phyloP scores from a whole-genome alignment of 2,888 invertebrate species.

The Liopterus haemorrhoidalis region DNA sequence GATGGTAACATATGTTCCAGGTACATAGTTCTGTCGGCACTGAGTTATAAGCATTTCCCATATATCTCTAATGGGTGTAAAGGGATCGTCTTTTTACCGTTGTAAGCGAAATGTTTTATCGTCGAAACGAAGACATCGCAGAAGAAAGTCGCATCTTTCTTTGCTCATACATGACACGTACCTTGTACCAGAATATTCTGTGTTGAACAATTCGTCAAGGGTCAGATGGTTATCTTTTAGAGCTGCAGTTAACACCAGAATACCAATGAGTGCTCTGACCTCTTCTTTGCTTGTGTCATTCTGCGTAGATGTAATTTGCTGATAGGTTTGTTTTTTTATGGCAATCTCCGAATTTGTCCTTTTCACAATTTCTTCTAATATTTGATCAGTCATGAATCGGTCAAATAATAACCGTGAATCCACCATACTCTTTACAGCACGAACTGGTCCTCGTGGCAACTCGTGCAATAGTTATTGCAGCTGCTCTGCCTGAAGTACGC shows the following conservation, averaged over 20 bases:
- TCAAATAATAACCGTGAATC: constrained; percentile 17
- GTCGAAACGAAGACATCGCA: constrained; percentile 31
- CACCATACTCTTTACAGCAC: constrained; percentile 16
- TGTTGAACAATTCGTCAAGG: too few relatives aligned
- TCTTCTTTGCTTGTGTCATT: too few relatives aligned
- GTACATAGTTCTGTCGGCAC: constrained; percentile 28
- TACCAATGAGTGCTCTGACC: too few relatives aligned
- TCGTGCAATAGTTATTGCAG: constrained; percentile 22
- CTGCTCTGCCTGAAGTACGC: constrained; percentile 7
- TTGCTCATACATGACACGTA: constrained; percentile 30
- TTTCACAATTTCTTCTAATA: constrained; percentile 15
- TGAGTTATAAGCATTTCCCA: constrained; percentile 28
- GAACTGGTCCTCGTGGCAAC: constrained; percentile 21
- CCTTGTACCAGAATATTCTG: too few relatives aligned
- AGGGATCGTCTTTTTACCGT: constrained; percentile 28
- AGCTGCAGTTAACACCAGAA: constrained; percentile 17
- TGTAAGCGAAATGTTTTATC: constrained; percentile 28
- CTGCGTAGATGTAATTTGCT: constrained; percentile 12
- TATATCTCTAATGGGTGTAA: constrained; percentile 26
- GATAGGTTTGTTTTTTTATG: constrained; percentile 15
- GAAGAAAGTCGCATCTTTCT: constrained; percentile 29
- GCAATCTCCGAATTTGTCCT: constrained; percentile 24
- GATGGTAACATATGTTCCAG: constrained; percentile 29
- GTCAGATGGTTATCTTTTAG: too few relatives aligned
- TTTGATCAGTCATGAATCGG: constrained; percentile 17